Percentiles rank a stretch among this genome's conserved stretches.
These are phyloP conservation scores for Erethizon dorsatum DNA, from an alignment of 2,797 vertebrate genomes.

Conservation along the genomic window DNA sequence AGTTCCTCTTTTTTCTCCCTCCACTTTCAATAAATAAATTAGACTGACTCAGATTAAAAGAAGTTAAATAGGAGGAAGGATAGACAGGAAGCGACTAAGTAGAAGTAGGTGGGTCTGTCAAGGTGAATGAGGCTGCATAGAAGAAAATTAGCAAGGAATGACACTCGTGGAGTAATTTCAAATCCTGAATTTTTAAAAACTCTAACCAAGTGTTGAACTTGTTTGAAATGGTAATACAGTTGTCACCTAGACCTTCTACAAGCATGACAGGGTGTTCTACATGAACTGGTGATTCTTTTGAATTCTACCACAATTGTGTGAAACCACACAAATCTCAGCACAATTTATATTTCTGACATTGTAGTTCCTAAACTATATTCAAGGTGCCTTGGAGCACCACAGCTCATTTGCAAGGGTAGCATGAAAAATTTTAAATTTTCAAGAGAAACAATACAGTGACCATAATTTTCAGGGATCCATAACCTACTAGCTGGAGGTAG, in stretches of 20 bases:
- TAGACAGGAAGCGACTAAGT: constrained; percentile 60
- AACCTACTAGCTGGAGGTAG: not conserved
- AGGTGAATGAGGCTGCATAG: not conserved
- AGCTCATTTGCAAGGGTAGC: not conserved
- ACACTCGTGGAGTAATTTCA: not conserved
- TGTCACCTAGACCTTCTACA: not conserved
- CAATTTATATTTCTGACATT: constrained; percentile 5
- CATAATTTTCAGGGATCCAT: not conserved
- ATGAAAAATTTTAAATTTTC: not conserved
- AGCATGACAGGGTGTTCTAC: not conserved
- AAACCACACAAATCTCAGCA: not conserved
- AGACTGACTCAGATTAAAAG: constrained; percentile 18
- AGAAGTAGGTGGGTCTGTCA: not conserved
- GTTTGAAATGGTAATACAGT: not conserved
- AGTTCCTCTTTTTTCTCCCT: constrained; percentile 39
- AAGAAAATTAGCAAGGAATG: constrained; percentile 42
- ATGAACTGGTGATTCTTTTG: not conserved
- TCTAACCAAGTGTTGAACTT: not conserved
- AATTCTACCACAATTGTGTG: constrained; percentile 16
- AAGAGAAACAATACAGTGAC: not conserved
- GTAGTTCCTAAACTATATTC: not conserved
- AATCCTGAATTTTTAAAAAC: constrained; percentile 33
- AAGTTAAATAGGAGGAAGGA: constrained; percentile 51
- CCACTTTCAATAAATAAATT: constrained; percentile 52
- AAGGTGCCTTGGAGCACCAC: not conserved